Evolutionary conservation across 2,888 invertebrate genomes (phyloP).

Genomic region (Limenitis camilla): DNA sequence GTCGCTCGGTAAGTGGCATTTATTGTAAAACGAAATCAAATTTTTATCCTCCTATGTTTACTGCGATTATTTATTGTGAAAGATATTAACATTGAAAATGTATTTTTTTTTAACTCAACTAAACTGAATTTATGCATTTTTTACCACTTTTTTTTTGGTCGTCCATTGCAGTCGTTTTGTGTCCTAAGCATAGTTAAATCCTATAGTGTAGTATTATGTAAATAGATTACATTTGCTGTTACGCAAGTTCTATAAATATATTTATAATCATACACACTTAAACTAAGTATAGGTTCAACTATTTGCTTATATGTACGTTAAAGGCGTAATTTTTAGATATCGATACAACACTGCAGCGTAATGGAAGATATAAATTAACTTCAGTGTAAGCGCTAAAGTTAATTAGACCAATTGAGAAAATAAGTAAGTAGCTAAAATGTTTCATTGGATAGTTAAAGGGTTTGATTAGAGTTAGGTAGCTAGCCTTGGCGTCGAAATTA

Average conservation of each 20-base stretch:
- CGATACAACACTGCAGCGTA: constrained; percentile 5
- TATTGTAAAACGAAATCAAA: constrained; percentile 9
- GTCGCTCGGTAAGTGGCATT: constrained; percentile 17
- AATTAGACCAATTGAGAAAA: constrained; percentile 22
- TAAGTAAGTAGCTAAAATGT: constrained; percentile 22
- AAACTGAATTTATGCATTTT: too few species aligned
- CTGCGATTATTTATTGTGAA: too few species aligned
- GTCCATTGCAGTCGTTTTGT: background rate
- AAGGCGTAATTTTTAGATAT: constrained; percentile 6
- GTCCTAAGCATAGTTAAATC: background rate
- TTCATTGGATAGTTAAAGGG: constrained; percentile 20
- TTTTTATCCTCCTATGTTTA: constrained; percentile 1
- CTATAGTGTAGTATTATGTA: background rate
- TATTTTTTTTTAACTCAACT: too few species aligned
- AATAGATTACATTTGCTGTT: background rate
- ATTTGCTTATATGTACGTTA: background rate
- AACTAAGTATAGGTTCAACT: background rate
- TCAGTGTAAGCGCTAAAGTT: constrained; percentile 16
- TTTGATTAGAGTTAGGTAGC: constrained; percentile 20
- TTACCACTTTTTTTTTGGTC: too few species aligned
- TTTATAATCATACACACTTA: background rate
- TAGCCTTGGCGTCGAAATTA: constrained; percentile 22
- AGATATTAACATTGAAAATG: too few species aligned
- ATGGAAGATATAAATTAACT: constrained; percentile 12
- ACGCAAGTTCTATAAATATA: background rate